Percentiles rank a stretch among this genome's conserved stretches.
Evolutionary conservation across 2,797 vertebrate genomes (phyloP).

Genomic region (Avahi laniger): DNA sequence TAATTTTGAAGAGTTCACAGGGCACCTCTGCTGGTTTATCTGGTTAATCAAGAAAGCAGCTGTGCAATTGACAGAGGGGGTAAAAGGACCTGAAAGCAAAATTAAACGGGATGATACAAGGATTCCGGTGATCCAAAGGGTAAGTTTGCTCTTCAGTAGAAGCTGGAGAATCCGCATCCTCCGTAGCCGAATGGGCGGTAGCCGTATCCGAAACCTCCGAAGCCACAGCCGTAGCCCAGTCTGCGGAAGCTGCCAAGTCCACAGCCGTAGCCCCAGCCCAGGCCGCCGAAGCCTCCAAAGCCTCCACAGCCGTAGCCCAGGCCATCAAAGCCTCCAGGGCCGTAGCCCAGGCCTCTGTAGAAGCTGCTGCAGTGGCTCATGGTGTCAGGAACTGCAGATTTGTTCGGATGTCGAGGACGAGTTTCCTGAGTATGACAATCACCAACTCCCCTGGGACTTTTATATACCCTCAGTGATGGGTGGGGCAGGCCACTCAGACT

Average conservation of each 20-base stretch:
- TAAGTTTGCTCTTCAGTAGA: not conserved
- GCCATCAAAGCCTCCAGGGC: not conserved
- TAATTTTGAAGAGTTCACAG: not conserved
- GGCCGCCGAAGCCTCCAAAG: not conserved
- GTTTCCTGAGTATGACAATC: not conserved
- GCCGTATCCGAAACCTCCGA: not conserved
- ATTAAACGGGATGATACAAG: not conserved
- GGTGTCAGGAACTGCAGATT: not conserved
- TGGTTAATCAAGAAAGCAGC: not conserved
- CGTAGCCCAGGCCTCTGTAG: not conserved
- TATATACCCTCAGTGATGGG: not conserved
- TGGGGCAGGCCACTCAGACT: not conserved
- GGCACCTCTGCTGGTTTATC: not conserved
- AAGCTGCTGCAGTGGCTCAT: not conserved
- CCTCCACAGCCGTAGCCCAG: not conserved
- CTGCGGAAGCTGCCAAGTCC: not conserved
- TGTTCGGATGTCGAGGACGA: not conserved
- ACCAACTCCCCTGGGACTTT: not conserved
- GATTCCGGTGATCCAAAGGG: not conserved
- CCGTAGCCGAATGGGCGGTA: accelerated
- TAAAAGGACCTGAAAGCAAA: not conserved
- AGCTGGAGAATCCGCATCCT: not conserved
- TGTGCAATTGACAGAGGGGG: not conserved
- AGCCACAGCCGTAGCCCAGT: not conserved
- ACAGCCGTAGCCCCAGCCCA: not conserved